Conservation (phyloP, 1,140 invertebrate genomes). For the Drosophila pallidifrons region DNA sequence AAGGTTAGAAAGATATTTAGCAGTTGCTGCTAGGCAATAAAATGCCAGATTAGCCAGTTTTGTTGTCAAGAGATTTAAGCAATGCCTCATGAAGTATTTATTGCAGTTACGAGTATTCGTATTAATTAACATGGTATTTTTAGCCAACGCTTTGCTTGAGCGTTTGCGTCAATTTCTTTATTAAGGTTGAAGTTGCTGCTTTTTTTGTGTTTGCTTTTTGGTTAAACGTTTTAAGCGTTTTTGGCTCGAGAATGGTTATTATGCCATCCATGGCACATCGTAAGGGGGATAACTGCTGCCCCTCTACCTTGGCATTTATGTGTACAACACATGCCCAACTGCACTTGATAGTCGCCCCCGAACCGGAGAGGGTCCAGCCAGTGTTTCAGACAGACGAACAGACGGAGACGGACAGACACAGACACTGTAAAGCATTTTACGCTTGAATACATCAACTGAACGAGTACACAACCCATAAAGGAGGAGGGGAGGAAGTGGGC, state of each 20-base stretch:
- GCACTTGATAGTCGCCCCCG: slow-evolving; percentile 38
- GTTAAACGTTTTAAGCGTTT: slow-evolving; percentile 31
- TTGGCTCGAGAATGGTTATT: slow-evolving; percentile 34
- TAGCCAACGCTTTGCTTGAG: neutral
- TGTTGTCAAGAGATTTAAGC: slow-evolving; percentile 2
- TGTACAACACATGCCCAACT: slow-evolving; percentile 42
- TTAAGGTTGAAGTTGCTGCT: slow-evolving; percentile 11
- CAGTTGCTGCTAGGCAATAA: slow-evolving; percentile 15
- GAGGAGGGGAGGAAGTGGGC: neutral
- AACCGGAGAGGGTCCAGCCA: slow-evolving; percentile 9
- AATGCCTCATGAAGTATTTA: slow-evolving; percentile 11
- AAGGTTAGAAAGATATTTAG: neutral
- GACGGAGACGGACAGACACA: slow-evolving; percentile 35
- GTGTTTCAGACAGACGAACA: slow-evolving; percentile 33
- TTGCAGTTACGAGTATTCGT: neutral
- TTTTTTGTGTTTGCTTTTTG: slow-evolving; percentile 21
- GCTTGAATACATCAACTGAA: slow-evolving; percentile 74
- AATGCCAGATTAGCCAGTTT: slow-evolving; percentile 6
- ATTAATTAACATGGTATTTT: neutral
- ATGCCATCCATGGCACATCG: slow-evolving; percentile 46
- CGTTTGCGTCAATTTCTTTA: slow-evolving; percentile 13
- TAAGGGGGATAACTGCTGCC: slow-evolving; percentile 35
- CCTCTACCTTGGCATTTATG: slow-evolving; percentile 1
- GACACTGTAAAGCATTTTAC: slow-evolving; percentile 74
- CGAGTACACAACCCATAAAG: slow-evolving; percentile 33